phyloP scores from a whole-genome alignment of 2,113 vertebrate genomes.

The Raja brachyura region DNA sequence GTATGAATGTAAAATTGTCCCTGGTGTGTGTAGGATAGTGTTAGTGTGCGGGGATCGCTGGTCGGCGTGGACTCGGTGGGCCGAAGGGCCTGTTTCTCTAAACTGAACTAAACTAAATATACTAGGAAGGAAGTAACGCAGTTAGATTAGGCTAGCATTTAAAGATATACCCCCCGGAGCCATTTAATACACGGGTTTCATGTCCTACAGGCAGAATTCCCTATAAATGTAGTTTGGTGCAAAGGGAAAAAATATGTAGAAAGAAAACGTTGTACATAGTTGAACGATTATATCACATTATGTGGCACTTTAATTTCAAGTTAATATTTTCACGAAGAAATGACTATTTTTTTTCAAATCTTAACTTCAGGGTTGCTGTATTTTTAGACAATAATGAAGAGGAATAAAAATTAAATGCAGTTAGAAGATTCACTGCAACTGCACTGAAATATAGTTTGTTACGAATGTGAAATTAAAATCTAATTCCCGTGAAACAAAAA shows the following conservation, averaged over 20 bases:
- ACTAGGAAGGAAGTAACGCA: too few relatives aligned
- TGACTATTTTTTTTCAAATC: constrained; percentile 30
- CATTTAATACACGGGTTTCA: too few relatives aligned
- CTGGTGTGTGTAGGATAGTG: too few relatives aligned
- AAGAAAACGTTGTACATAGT: not conserved
- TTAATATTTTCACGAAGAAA: constrained; percentile 29
- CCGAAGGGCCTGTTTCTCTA: too few relatives aligned
- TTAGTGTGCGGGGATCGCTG: too few relatives aligned
- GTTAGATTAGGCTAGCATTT: too few relatives aligned
- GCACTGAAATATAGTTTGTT: constrained; percentile 12
- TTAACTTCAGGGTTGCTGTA: constrained; percentile 14
- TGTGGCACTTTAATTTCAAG: constrained; percentile 26
- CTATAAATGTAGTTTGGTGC: not conserved
- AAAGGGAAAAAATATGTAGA: not conserved
- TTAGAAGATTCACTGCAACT: not conserved
- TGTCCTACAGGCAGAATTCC: not conserved
- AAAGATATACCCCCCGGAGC: too few relatives aligned
- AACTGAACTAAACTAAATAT: too few relatives aligned
- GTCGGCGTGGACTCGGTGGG: too few relatives aligned
- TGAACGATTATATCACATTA: not conserved
- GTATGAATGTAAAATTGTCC: too few relatives aligned
- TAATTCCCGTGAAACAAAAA: not conserved
- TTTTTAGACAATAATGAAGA: not conserved
- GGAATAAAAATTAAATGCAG: constrained; percentile 15
- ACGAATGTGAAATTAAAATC: constrained; percentile 19